phyloP scores from a whole-genome alignment of 1,140 invertebrate species.

The Drosophila neocordata region DNA sequence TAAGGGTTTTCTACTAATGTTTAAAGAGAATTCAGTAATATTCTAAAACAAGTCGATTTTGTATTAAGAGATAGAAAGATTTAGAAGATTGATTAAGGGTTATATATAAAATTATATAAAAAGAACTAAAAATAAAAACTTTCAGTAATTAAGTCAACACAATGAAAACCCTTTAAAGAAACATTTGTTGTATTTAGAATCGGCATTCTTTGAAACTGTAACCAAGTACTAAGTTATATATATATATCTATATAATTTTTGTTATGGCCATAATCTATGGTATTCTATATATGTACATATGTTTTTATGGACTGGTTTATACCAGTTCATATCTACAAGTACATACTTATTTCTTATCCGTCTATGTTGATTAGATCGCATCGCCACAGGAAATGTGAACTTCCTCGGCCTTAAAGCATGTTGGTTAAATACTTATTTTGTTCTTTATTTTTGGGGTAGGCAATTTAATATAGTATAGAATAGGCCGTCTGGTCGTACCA shows the following conservation, averaged over 20 bases:
- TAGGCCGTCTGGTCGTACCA: slow-evolving; percentile 27
- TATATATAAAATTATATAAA: too few species aligned
- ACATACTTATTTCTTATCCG: slow-evolving; percentile 32
- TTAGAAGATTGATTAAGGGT: too few species aligned
- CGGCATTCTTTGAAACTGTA: too few species aligned
- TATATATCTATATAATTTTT: not conserved
- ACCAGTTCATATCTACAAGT: slow-evolving; percentile 7
- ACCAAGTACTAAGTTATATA: too few species aligned
- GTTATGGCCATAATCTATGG: not conserved
- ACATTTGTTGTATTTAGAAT: too few species aligned
- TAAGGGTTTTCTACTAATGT: too few species aligned
- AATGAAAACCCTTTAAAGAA: too few species aligned
- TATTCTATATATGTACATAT: not conserved
- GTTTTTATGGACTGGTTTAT: slow-evolving; percentile 13
- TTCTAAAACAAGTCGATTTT: too few species aligned
- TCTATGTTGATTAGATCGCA: slow-evolving; percentile 35
- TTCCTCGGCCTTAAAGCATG: slow-evolving; percentile 21
- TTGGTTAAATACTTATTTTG: not conserved
- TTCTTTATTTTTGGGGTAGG: slow-evolving; percentile 31
- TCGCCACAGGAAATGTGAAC: slow-evolving; percentile 28
- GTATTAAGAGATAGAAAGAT: too few species aligned
- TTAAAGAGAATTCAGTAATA: too few species aligned
- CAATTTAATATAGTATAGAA: slow-evolving; percentile 22
- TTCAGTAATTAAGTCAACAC: too few species aligned
- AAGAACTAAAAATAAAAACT: too few species aligned